Conservation (phyloP, 2,888 invertebrate genomes). For the Chymomyza caudatula region DNA sequence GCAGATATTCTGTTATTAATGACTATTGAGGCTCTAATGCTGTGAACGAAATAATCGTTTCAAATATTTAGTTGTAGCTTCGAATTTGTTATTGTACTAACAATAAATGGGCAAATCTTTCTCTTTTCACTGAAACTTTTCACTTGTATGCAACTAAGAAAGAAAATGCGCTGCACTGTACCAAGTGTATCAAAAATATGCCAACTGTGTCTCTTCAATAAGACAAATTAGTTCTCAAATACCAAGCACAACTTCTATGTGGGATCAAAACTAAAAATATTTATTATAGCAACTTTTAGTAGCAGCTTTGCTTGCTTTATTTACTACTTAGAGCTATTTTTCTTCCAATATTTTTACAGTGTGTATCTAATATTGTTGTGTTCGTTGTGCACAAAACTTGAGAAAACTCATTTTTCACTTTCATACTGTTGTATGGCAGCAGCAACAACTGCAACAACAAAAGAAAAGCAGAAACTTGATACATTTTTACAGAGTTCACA, state of each 20-base stretch:
- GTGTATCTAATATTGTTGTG: neutral
- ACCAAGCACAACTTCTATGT: constrained; percentile 42
- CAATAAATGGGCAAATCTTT: too few relatives aligned
- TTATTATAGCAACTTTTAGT: neutral
- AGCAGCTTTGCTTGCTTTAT: neutral
- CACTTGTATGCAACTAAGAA: too few relatives aligned
- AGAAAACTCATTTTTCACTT: constrained; percentile 65
- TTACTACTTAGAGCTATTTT: neutral
- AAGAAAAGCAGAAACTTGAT: neutral
- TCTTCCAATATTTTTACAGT: neutral
- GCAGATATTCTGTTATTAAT: too few relatives aligned
- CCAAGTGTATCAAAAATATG: constrained; percentile 42
- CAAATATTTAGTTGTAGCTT: too few relatives aligned
- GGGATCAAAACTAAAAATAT: constrained; percentile 34
- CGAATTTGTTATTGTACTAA: too few relatives aligned
- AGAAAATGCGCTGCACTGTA: too few relatives aligned
- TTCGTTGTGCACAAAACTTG: constrained; percentile 49
- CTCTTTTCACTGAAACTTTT: too few relatives aligned
- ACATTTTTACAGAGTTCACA: neutral
- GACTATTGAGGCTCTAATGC: too few relatives aligned
- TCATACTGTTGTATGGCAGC: constrained; percentile 53
- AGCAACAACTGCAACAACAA: constrained; percentile 7
- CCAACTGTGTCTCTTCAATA: constrained; percentile 40
- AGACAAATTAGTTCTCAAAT: constrained; percentile 62
- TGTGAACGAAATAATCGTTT: too few relatives aligned